A percentile compares a stretch with the other conserved stretches of the same genome.
phyloP scores from a whole-genome alignment of 2,113 vertebrate species.

The Boleophthalmus pectinirostris region DNA sequence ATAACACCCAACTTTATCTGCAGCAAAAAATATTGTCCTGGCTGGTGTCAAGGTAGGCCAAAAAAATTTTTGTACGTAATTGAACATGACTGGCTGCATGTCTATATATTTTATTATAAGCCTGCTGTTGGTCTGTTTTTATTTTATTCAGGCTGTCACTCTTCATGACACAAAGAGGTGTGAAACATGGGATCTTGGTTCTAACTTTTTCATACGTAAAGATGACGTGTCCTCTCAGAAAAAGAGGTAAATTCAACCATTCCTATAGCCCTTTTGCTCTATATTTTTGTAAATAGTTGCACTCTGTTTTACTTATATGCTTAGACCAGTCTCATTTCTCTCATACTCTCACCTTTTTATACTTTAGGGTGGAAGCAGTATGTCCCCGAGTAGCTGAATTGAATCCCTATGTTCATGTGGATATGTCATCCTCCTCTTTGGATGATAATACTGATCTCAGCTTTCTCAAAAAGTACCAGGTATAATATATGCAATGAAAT shows the following conservation, averaged over 20 bases:
- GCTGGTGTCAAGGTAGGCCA: slow-evolving; percentile 92
- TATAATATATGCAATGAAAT: slow-evolving; percentile 37
- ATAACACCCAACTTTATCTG: slow-evolving; percentile 29
- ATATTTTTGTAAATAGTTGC: background rate
- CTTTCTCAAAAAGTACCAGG: slow-evolving; percentile 90
- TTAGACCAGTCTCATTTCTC: background rate
- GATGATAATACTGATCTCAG: slow-evolving; percentile 86
- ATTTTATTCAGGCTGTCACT: slow-evolving; percentile 82
- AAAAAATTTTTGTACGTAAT: background rate
- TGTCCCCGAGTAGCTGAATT: slow-evolving; percentile 87
- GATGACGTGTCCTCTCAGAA: slow-evolving; percentile 85
- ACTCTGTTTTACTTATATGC: background rate
- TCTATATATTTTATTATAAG: background rate
- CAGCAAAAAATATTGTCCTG: slow-evolving; percentile 97
- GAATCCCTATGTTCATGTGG: slow-evolving; percentile 93
- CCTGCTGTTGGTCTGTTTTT: too few relatives aligned
- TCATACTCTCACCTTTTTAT: background rate
- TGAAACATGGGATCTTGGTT: slow-evolving; percentile 88
- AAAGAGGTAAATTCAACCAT: slow-evolving; percentile 79
- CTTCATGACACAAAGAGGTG: slow-evolving; percentile 91
- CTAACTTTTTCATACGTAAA: slow-evolving; percentile 93
- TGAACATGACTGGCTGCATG: background rate
- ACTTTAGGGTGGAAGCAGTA: slow-evolving; percentile 85
- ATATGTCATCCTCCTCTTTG: slow-evolving; percentile 79
- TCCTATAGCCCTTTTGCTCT: background rate